Percentiles rank a stretch among this genome's conserved stretches.
phyloP scores from a whole-genome alignment of 2,888 invertebrate species.

The Synergus laeviventris region DNA sequence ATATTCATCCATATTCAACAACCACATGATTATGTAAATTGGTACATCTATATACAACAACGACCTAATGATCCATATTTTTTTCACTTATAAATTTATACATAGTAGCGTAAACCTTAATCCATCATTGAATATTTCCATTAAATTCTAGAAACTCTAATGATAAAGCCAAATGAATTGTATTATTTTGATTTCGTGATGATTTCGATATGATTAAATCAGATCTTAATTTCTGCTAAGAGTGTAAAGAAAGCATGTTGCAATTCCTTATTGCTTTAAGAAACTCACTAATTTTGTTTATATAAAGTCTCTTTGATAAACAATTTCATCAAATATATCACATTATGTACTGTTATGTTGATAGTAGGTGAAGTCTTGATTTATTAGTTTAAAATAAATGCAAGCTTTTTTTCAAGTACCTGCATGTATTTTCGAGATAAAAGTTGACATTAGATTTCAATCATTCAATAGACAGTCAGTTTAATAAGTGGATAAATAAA shows the following conservation, averaged over 20 bases:
- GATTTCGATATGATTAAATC: background rate
- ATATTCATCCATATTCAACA: background rate
- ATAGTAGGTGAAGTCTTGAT: background rate
- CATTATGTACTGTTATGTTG: background rate
- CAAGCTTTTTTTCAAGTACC: background rate
- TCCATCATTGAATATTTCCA: background rate
- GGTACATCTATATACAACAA: constrained; percentile 1
- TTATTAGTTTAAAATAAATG: background rate
- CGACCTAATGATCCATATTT: constrained; percentile 16
- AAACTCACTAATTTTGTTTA: background rate
- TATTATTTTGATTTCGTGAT: background rate
- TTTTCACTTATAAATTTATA: background rate
- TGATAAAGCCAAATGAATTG: background rate
- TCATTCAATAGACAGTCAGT: background rate
- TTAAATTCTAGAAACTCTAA: background rate
- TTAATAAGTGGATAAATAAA: background rate
- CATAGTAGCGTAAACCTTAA: background rate
- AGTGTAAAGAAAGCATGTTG: background rate
- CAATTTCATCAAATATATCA: background rate
- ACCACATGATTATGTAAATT: constrained; percentile 25
- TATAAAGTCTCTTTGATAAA: background rate
- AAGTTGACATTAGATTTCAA: background rate
- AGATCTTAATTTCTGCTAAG: background rate
- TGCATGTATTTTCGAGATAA: background rate
- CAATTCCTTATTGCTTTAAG: background rate